phyloP scores from a whole-genome alignment of 2,797 vertebrate species.

The Vireo griseus region DNA sequence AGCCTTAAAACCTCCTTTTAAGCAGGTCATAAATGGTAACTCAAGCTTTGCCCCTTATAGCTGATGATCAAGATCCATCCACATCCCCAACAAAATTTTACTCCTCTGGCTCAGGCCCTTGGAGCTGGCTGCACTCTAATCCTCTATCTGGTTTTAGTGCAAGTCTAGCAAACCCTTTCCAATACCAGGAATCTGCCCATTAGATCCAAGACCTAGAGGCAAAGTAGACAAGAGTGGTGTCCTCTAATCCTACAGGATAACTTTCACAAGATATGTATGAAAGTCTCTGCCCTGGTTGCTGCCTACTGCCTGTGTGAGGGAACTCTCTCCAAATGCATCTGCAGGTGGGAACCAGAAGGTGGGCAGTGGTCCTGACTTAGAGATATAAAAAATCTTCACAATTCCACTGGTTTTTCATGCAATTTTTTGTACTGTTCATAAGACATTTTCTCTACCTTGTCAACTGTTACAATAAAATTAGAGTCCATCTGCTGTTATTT shows the following conservation, averaged over 20 bases:
- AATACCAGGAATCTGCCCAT: neutral
- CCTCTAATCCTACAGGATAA: neutral
- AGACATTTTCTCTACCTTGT: neutral
- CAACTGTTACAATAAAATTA: neutral
- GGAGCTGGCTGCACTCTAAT: neutral
- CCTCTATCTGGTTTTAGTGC: neutral
- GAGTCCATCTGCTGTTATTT: neutral
- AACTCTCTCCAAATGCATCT: accelerated
- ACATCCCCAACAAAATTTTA: neutral
- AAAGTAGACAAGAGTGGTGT: neutral
- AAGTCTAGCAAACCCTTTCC: neutral
- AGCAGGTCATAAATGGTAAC: neutral
- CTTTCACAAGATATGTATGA: neutral
- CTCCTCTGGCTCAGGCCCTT: neutral
- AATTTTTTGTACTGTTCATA: neutral
- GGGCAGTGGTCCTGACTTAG: neutral
- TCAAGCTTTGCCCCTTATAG: neutral
- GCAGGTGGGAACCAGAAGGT: neutral
- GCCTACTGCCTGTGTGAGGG: neutral
- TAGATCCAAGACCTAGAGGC: neutral
- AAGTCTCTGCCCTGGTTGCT: neutral
- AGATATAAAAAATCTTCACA: neutral
- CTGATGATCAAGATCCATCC: neutral
- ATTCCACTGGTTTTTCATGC: neutral
- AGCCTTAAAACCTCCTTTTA: neutral